phyloP scores from a whole-genome alignment of 2,888 invertebrate species.

The Actias luna region DNA sequence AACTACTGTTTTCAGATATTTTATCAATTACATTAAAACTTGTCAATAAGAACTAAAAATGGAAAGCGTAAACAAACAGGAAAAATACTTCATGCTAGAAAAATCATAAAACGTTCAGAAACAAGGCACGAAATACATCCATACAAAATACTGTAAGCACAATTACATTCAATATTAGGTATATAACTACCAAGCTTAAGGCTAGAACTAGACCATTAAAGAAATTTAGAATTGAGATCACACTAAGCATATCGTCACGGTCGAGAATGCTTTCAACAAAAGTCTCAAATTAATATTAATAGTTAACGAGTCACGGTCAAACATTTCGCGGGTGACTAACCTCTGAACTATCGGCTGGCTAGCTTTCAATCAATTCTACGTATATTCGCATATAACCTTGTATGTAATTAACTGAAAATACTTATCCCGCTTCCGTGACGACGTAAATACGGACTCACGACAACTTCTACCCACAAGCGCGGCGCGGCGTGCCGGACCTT shows the following conservation, averaged over 20 bases:
- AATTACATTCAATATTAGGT: background rate
- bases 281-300: slow-evolving; percentile 48
- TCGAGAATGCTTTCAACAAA: slow-evolving; percentile 42
- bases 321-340: slow-evolving; percentile 55
- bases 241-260: slow-evolving; percentile 24
- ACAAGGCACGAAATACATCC: background rate
- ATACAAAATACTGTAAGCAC: background rate
- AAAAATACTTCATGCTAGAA: no score
- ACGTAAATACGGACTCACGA: slow-evolving; percentile 45
- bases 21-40: no score
- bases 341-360: slow-evolving; percentile 56
- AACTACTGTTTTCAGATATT: no score
- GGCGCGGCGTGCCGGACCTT: slow-evolving; percentile 35
- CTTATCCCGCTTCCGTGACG: slow-evolving; percentile 58
- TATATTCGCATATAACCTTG: slow-evolving; percentile 47
- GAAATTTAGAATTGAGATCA: slow-evolving; percentile 1
- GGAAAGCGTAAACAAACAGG: no score
- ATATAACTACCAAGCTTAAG: background rate
- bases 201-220: background rate
- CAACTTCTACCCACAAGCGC: slow-evolving; percentile 24
- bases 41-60: no score
- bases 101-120: no score
- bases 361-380: slow-evolving; percentile 51
- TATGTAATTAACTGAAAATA: slow-evolving; percentile 41
- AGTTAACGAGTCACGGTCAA: slow-evolving; percentile 44